These are phyloP conservation scores for Macrobrachium nipponense DNA, from an alignment of 1,140 invertebrate species.

Conservation along the genomic window DNA sequence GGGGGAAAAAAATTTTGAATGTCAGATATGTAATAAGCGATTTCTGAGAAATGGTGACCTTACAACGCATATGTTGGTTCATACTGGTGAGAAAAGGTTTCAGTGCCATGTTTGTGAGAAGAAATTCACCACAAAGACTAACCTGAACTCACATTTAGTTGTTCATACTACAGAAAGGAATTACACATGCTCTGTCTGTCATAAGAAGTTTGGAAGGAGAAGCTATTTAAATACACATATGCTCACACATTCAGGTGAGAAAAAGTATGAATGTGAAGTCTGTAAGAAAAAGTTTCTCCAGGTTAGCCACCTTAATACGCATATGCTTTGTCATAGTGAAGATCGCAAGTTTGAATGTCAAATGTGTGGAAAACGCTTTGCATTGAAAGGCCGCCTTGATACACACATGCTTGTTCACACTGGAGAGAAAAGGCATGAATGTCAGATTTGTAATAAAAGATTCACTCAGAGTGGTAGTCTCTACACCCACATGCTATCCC, in stretches of 20 bases:
- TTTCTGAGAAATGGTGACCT: neutral
- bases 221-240: constrained; percentile 8
- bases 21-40: constrained; percentile 5
- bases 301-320: constrained; percentile 7
- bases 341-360: constrained; percentile 15
- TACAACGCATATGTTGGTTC: constrained; percentile 2
- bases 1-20: constrained; percentile 5
- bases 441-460: constrained; percentile 8
- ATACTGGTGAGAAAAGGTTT: constrained; percentile 59
- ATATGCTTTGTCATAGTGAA: constrained; percentile 1
- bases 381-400: neutral
- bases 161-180: constrained; percentile 6
- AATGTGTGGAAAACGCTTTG: constrained; percentile 14
- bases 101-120: neutral
- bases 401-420: constrained; percentile 17
- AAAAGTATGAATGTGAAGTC: constrained; percentile 4
- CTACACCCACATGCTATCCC: neutral
- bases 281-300: constrained; percentile 2
- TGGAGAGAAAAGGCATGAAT: constrained; percentile 6
- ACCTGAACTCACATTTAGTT: neutral
- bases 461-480: neutral
- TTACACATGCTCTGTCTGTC: constrained; percentile 1
- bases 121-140: neutral
- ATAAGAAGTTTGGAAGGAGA: neutral
- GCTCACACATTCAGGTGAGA: neutral